Conservation (phyloP, 2,797 vertebrate species). For the Podarcis lilfordi region DNA sequence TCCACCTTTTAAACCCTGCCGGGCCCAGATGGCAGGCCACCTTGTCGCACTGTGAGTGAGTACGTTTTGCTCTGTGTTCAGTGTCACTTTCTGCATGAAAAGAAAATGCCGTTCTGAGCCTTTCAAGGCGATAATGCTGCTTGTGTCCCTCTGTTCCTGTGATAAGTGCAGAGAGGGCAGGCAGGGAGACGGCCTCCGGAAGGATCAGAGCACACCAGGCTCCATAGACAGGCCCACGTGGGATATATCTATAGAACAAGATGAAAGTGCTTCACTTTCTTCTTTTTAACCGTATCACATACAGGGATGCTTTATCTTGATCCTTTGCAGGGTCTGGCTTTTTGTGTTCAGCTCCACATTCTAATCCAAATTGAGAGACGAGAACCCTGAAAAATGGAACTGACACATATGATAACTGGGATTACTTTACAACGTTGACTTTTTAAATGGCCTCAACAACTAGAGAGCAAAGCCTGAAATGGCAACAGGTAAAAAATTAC, state of each 20-base stretch:
- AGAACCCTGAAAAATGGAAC: neutral
- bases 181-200: conserved; percentile 81
- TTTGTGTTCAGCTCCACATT: accelerated
- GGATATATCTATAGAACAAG: conserved; percentile 77
- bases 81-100: conserved; percentile 72
- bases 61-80: conserved; percentile 30
- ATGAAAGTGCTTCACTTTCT: conserved; percentile 67
- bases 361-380: neutral
- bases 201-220: conserved; percentile 74
- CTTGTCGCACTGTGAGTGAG: neutral
- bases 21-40: conserved; percentile 26
- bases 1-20: conserved; percentile 29
- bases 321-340: conserved; percentile 43
- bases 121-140: conserved; percentile 83
- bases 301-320: conserved; percentile 46
- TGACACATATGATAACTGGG: accelerated
- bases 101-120: conserved; percentile 71
- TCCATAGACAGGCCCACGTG: conserved; percentile 59
- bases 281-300: conserved; percentile 61
- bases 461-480: neutral
- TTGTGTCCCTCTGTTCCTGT: conserved; percentile 82
- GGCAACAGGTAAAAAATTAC: neutral
- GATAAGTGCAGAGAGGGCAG: conserved; percentile 92
- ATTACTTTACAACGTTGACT: accelerated
- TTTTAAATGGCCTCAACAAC: conserved; percentile 11